Conservation (phyloP, 2,797 vertebrate genomes). For the Dendrocincla tyrannina region DNA sequence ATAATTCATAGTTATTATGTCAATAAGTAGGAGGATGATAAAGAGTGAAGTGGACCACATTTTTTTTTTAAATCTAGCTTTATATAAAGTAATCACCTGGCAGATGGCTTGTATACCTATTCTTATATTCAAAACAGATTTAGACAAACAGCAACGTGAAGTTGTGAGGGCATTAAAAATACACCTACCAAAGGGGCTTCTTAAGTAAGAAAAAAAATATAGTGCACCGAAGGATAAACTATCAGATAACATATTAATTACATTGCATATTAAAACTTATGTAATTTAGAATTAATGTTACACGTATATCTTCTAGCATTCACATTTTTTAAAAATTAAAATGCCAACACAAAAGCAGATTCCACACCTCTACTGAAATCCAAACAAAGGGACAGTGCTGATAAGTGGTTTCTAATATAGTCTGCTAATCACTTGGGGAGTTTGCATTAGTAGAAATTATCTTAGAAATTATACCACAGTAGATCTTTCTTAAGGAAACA, state of each 20-base stretch:
- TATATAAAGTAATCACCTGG: background rate
- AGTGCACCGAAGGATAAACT: background rate
- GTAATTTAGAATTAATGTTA: background rate
- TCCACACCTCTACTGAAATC: background rate
- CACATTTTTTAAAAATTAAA: background rate
- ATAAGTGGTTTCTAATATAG: background rate
- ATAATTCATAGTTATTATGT: background rate
- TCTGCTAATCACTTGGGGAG: background rate
- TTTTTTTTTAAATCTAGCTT: background rate
- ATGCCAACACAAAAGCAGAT: background rate
- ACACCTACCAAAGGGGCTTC: background rate
- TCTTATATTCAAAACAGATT: background rate
- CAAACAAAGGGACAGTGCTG: background rate
- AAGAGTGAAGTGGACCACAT: background rate
- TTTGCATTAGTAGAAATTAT: background rate
- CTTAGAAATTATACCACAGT: background rate
- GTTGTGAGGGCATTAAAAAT: background rate
- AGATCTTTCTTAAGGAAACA: background rate
- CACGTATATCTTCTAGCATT: background rate
- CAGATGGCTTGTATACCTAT: background rate
- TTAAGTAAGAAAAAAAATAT: background rate
- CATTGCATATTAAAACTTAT: background rate
- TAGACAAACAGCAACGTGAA: background rate
- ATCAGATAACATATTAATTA: background rate
- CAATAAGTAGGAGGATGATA: background rate